Evolutionary conservation across 2,888 invertebrate species (phyloP).

Genomic region (Cerastoderma edule): DNA sequence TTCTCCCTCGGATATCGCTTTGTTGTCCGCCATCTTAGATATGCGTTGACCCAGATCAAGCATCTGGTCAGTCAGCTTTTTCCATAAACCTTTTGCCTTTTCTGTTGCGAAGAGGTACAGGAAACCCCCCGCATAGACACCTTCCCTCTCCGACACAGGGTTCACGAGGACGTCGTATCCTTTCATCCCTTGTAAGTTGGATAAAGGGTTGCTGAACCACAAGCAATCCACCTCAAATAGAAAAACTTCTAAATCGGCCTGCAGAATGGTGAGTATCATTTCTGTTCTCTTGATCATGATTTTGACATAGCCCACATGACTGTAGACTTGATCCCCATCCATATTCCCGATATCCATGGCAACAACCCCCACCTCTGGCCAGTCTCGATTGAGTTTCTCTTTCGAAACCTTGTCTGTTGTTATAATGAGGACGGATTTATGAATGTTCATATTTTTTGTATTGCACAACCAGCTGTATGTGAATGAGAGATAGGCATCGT

Average conservation of each 20-base stretch:
- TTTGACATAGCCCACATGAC: constrained; percentile 70
- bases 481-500: constrained; percentile 69
- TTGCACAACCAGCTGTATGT: constrained; percentile 73
- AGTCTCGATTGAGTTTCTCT: constrained; percentile 59
- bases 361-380: constrained; percentile 67
- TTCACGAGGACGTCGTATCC: constrained; percentile 66
- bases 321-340: constrained; percentile 66
- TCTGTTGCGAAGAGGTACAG: constrained; percentile 64
- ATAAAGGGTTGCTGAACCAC: constrained; percentile 70
- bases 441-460: constrained; percentile 67
- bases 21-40: constrained; percentile 33
- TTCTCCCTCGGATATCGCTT: constrained; percentile 59
- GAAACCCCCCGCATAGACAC: constrained; percentile 68
- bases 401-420: constrained; percentile 65
- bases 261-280: constrained; percentile 56
- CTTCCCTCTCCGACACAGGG: constrained; percentile 47
- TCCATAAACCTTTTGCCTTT: constrained; percentile 62
- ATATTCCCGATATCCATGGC: constrained; percentile 45
- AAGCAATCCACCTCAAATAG: constrained; percentile 75
- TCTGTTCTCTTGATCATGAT: constrained; percentile 69
- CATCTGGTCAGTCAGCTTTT: constrained; percentile 62
- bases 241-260: constrained; percentile 61
- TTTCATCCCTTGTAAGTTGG: constrained; percentile 44
- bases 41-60: constrained; percentile 57
- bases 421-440: constrained; percentile 68